Conservation (phyloP, 2,888 invertebrate species). For the Nezara viridula region DNA sequence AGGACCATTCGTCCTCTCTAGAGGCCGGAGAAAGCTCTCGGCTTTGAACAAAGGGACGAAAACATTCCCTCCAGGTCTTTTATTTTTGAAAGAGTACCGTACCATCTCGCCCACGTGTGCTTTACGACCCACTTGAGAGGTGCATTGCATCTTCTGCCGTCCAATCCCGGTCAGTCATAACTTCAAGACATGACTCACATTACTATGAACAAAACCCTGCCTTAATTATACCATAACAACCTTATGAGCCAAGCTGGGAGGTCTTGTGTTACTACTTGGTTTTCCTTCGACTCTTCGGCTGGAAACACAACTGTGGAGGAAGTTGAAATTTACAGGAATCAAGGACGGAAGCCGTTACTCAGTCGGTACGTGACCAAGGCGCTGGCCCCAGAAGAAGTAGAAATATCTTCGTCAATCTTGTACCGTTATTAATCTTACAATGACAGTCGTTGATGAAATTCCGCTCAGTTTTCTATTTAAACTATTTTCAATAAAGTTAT, state of each 20-base stretch:
- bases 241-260: neutral
- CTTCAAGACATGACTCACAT: neutral
- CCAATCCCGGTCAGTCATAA: neutral
- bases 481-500: neutral
- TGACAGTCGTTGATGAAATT: neutral
- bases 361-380: constrained; percentile 6
- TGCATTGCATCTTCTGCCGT: neutral
- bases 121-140: neutral
- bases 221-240: neutral
- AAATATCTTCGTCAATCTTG: constrained; percentile 11
- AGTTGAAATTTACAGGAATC: constrained; percentile 33
- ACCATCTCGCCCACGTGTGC: constrained; percentile 24
- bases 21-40: neutral
- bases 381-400: constrained; percentile 30
- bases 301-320: constrained; percentile 2
- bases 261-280: neutral
- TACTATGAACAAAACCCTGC: neutral
- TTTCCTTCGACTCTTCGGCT: neutral
- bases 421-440: constrained; percentile 13
- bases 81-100: neutral
- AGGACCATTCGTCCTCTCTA: neutral
- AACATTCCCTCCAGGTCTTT: neutral
- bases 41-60: neutral
- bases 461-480: neutral
- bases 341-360: constrained; percentile 35